Evolutionary conservation across 2,797 vertebrate genomes (phyloP).

Genomic region (Mus spretus): DNA sequence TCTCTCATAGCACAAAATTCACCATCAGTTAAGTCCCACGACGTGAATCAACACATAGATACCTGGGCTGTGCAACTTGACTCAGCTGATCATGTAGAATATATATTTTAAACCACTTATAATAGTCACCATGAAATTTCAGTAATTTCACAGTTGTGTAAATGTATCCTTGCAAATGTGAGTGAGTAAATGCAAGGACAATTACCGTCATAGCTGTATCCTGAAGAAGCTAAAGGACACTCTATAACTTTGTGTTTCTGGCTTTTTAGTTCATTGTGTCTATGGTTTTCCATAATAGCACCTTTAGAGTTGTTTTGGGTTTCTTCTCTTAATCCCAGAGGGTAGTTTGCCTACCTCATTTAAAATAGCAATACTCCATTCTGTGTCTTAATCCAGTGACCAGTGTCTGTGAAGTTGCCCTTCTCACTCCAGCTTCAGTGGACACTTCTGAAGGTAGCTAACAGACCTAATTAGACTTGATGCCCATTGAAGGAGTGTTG

Average conservation of each 20-base stretch:
- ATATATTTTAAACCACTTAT: not conserved
- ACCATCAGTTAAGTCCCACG: not conserved
- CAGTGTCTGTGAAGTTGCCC: not conserved
- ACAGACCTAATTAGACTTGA: not conserved
- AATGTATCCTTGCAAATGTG: not conserved
- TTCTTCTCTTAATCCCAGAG: not conserved
- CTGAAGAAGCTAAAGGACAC: not conserved
- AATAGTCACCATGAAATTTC: not conserved
- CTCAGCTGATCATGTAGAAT: not conserved
- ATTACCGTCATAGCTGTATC: not conserved
- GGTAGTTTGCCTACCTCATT: slow-evolving; percentile 6
- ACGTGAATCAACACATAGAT: not conserved
- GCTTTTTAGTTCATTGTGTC: not conserved
- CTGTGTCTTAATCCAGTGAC: not conserved
- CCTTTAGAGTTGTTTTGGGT: not conserved
- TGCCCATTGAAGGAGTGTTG: not conserved
- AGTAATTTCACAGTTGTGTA: not conserved
- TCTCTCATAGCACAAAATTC: not conserved
- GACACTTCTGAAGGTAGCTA: not conserved
- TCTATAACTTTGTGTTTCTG: not conserved
- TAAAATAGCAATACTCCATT: slow-evolving; percentile 22
- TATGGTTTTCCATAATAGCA: not conserved
- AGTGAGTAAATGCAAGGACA: not conserved
- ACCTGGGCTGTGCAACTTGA: not conserved
- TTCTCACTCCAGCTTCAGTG: not conserved